phyloP scores from a whole-genome alignment of 1,140 invertebrate genomes.

The Nasonia longicornis region DNA sequence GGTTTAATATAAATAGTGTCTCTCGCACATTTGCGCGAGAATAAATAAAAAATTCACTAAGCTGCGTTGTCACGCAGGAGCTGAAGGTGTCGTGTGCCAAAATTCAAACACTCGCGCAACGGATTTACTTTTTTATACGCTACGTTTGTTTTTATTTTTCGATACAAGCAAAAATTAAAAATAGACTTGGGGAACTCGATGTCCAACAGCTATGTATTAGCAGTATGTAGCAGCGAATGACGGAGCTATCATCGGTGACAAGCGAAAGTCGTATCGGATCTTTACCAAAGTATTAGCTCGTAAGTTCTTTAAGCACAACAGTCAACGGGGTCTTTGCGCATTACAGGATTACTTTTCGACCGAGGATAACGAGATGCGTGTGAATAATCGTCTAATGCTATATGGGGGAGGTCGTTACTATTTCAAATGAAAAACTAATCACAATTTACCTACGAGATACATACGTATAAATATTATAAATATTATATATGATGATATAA shows the following conservation, averaged over 20 bases:
- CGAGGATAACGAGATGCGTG: not conserved
- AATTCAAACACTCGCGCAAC: not conserved
- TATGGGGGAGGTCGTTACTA: too few species aligned
- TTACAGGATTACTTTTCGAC: too few species aligned
- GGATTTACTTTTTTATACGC: too few species aligned
- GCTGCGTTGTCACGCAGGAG: not conserved
- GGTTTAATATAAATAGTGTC: conserved; percentile 34
- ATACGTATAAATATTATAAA: not conserved
- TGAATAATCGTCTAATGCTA: not conserved
- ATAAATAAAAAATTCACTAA: conserved; percentile 2
- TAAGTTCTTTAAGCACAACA: conserved; percentile 50
- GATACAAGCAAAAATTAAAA: too few species aligned
- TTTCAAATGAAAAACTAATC: conserved; percentile 1
- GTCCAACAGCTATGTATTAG: too few species aligned
- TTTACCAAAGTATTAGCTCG: conserved; percentile 63
- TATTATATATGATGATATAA: conserved; percentile 14
- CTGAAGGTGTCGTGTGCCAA: not conserved
- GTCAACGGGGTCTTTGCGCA: not conserved
- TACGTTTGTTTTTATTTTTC: too few species aligned
- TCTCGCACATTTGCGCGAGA: not conserved
- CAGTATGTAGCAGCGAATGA: not conserved
- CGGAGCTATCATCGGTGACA: not conserved
- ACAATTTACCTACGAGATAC: conserved; percentile 35
- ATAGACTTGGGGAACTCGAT: too few species aligned
- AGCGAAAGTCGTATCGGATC: conserved; percentile 46